Evolutionary conservation across 2,113 vertebrate species (phyloP).

Genomic region (Asarcornis scutulata): DNA sequence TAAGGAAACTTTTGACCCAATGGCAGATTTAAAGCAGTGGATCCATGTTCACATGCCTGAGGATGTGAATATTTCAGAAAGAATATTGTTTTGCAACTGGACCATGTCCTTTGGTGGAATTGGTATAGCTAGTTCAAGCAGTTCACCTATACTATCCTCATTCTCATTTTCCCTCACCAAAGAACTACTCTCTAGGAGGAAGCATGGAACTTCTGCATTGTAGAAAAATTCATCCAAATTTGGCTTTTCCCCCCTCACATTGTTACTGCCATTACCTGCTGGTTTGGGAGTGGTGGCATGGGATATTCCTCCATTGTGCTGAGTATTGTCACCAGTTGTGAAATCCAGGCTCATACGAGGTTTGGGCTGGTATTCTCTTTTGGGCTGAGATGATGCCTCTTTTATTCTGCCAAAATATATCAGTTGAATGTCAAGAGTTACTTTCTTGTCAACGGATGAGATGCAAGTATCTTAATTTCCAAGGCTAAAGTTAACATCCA

Average conservation of each 20-base stretch:
- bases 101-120: background rate
- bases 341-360: conserved; percentile 92
- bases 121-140: background rate
- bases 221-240: background rate
- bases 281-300: conserved; percentile 87
- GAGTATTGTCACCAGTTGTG: conserved; percentile 82
- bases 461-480: background rate
- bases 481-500: background rate
- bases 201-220: background rate
- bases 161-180: background rate
- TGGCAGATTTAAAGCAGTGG: background rate
- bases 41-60: background rate
- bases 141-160: background rate
- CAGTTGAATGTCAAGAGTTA: background rate
- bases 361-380: conserved; percentile 91
- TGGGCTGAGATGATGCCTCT: conserved; percentile 88
- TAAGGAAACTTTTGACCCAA: background rate
- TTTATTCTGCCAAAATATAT: conserved; percentile 84
- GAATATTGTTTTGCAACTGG: background rate
- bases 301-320: conserved; percentile 92
- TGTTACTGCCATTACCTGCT: conserved; percentile 79
- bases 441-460: background rate
- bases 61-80: background rate
- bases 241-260: background rate
- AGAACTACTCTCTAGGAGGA: background rate